Conservation (phyloP, 2,888 invertebrate genomes). For the Aleiodes leptofemur region DNA sequence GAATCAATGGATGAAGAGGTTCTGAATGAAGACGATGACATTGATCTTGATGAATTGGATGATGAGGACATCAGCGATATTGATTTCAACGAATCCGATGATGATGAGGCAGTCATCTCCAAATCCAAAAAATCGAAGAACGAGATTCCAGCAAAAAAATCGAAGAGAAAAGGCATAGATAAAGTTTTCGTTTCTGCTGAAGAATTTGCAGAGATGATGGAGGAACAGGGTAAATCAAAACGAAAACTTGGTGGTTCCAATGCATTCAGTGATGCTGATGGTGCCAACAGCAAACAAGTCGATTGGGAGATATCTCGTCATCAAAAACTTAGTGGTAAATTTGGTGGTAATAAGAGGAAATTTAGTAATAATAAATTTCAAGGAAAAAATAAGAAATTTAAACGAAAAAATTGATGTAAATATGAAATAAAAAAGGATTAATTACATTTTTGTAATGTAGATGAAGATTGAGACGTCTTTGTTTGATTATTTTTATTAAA, state of each 20-base stretch:
- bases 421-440: constrained; percentile 7
- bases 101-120: constrained; percentile 61
- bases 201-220: constrained; percentile 91
- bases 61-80: constrained; percentile 75
- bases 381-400: constrained; percentile 62
- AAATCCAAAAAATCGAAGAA: constrained; percentile 51
- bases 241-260: constrained; percentile 81
- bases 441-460: no score
- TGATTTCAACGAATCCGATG: constrained; percentile 71
- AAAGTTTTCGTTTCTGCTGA: constrained; percentile 89
- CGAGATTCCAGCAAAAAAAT: constrained; percentile 16
- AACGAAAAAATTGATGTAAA: constrained; percentile 55
- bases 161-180: constrained; percentile 54
- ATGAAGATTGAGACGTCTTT: not conserved
- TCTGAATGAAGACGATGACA: constrained; percentile 75
- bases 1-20: constrained; percentile 69
- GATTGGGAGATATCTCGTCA: constrained; percentile 87
- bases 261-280: constrained; percentile 85
- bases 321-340: constrained; percentile 59
- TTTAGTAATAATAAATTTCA: constrained; percentile 56
- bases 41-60: constrained; percentile 64
- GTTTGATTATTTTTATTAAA: no score
- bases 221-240: constrained; percentile 84
- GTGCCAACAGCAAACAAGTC: constrained; percentile 86
- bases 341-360: constrained; percentile 51